Evolutionary conservation across 2,113 vertebrate species (phyloP).

Genomic region (Nicator chloris): DNA sequence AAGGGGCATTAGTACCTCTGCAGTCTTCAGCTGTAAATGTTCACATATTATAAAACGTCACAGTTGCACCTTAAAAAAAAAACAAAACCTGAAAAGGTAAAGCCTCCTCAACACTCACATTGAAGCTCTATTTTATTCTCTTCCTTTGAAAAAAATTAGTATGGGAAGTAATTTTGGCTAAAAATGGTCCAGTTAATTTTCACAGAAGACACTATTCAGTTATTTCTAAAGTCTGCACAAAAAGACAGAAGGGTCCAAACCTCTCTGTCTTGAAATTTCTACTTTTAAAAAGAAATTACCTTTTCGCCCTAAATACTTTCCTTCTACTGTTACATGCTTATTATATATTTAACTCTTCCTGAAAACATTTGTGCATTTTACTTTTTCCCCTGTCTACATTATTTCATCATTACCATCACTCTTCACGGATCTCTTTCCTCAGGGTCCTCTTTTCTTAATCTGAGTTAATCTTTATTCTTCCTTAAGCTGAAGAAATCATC

Average conservation of each 20-base stretch:
- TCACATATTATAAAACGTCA: not conserved
- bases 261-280: not conserved
- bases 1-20: not conserved
- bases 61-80: not conserved
- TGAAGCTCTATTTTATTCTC: not conserved
- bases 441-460: not conserved
- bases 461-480: conserved; percentile 7
- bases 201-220: not conserved
- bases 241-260: not conserved
- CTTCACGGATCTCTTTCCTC: not conserved
- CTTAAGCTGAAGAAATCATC: not conserved
- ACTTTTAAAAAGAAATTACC: not conserved
- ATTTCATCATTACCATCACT: not conserved
- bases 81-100: not conserved
- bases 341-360: not conserved
- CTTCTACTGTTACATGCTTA: not conserved
- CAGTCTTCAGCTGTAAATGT: not conserved
- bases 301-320: not conserved
- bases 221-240: not conserved
- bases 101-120: not conserved
- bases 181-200: not conserved
- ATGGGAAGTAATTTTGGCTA: not conserved
- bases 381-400: not conserved
- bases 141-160: not conserved
- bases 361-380: not conserved